Evolutionary conservation across 2,113 vertebrate genomes (phyloP), one percentile per base, ranked within the genome.

Genomic region (Melozone crissalis): DNA sequence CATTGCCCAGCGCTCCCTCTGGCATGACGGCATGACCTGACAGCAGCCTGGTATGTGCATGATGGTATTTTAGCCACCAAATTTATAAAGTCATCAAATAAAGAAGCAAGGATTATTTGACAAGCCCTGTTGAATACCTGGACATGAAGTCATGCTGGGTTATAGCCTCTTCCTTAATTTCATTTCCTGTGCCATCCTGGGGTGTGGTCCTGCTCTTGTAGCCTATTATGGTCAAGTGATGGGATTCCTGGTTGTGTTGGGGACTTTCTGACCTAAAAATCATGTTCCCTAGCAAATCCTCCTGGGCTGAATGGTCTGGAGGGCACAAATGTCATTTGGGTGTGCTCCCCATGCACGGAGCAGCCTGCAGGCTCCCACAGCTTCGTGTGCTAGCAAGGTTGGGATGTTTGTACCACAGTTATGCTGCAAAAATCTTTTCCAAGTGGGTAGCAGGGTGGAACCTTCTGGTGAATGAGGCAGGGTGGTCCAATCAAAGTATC

Each of bases 361-460:
- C 33, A 90, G 15, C 31, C 39, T 39, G 37, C 54, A n/a, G n/a
- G 18, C 20, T 78, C 26, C 9, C 54, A 30, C 5, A 18, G 6
- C 20, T 80, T 73, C 20, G 16, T 0, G 0, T 43, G 19, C 10
- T 2, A 4, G 3, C 18, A 76, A 27, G 5, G 10, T 7, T 88
- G 44, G 49, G 79, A 18, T 66, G 21, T 73, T 69, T 73, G 27
- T 83, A 44, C 5, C 21, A 13, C 23, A 52, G n/a, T 44, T 90
- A 24, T 0, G 1, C 28, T 47, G 24, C 18, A 87, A 76, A 83
- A 44, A 35, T 68, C 33, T 88, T 52, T 55, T 18, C 21, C 27
- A 43, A 55, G 23, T 1, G 4, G n/a, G 39, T 19, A 52, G 27
- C 33, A 55, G 52, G 59, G 30, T 63, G 63, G 61, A 78, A 6